phyloP scores from a whole-genome alignment of 2,113 vertebrate genomes.

The Elgaria multicarinata region DNA sequence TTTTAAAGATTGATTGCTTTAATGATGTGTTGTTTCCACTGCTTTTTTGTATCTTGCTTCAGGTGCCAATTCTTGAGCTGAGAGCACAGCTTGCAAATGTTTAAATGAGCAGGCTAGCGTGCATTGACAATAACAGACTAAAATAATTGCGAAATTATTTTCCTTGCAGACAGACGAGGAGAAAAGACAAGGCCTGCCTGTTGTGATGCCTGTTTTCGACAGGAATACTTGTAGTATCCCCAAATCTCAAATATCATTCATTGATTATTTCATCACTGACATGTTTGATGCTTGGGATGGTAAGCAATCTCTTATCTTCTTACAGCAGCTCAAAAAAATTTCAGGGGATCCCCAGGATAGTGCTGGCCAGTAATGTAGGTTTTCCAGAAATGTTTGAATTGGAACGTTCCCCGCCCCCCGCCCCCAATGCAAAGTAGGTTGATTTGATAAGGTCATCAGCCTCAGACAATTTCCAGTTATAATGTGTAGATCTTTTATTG shows the following conservation, averaged over 20 bases:
- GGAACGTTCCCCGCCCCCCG: too few relatives aligned
- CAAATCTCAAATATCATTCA: constrained; percentile 97
- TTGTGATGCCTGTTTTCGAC: constrained; percentile 98
- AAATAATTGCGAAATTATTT: constrained; percentile 41
- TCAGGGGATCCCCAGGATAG: neutral
- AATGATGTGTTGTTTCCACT: neutral
- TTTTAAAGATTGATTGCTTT: neutral
- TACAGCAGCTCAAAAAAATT: neutral
- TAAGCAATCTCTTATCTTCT: constrained; percentile 73
- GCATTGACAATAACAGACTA: neutral
- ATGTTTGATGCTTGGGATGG: constrained; percentile 99
- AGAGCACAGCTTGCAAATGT: neutral
- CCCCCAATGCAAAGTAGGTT: too few relatives aligned
- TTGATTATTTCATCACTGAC: constrained; percentile 98
- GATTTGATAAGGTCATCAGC: too few relatives aligned
- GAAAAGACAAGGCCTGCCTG: constrained; percentile 90
- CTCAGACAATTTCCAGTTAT: too few relatives aligned
- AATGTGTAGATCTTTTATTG: too few relatives aligned
- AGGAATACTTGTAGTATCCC: constrained; percentile 97
- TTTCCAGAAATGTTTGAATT: too few relatives aligned
- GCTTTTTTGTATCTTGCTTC: constrained; percentile 11
- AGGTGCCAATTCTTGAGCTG: neutral
- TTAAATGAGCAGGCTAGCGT: neutral
- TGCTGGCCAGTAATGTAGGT: too few relatives aligned
- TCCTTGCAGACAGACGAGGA: constrained; percentile 93